Evolutionary conservation across 2,888 invertebrate species (phyloP), one percentile per base, ranked within the genome.

Genomic region (Cremastobaeus sp.): DNA sequence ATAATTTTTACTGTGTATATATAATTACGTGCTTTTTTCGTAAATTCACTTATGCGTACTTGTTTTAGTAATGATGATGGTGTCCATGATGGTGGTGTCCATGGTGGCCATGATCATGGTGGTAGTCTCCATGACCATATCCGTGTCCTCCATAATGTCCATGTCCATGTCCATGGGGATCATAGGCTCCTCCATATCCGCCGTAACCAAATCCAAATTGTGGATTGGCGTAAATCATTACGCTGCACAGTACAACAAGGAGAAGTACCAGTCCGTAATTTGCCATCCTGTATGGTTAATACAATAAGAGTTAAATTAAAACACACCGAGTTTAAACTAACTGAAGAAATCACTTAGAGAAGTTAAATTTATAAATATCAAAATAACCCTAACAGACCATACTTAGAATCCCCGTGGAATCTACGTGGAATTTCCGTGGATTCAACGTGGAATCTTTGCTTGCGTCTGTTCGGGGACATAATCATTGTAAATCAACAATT

Each of bases 251-350:
- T n/a, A 21, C 41, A n/a, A 41, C n/a, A 20, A 41, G 41, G 20
- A 41, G 41, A 8, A 41, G 20, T 41, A 20, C 41, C 5, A 41
- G 3, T 41, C 41, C 41, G 11, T 8, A 41, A 11, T 41, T 41
- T n/a, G 12, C 20, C 41, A 41, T 41, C 20, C 20, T 37, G 3
- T 2, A 17, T 37, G 1, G 1, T 9, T 6, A 8, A 5, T n/a
- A 17, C 4, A 17, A 37, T 17, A 37, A 17, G 18, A 12, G 2
- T 5, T 34, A 12, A n/a, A n/a, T n/a, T 34, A 12, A 12, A 12
- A 12, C 14, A 35, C 35, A 35, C 11, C 14, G 12, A 34, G 3
- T n/a, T n/a, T n/a, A n/a, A n/a, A n/a, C n/a, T n/a, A n/a, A n/a
- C n/a, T n/a, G n/a, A n/a, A n/a, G n/a, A n/a, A n/a, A n/a, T n/a